Percentiles rank a stretch among this genome's conserved stretches.
phyloP scores from a whole-genome alignment of 2,113 vertebrate species.

The Pholis gunnellus region DNA sequence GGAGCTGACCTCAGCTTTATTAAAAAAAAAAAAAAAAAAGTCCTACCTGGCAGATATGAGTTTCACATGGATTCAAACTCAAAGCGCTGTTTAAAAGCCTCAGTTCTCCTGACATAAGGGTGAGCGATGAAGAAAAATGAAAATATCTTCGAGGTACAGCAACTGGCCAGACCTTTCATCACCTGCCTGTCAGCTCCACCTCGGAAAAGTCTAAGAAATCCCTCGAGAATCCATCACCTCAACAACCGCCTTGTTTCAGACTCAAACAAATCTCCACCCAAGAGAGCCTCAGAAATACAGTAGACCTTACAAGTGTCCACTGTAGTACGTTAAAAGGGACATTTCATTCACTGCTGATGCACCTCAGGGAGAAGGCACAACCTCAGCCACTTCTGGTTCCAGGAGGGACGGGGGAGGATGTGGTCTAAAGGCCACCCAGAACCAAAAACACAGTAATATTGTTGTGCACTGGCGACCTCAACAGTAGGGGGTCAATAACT shows the following conservation, averaged over 20 bases:
- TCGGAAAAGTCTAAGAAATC: constrained; percentile 28
- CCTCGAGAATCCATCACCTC: constrained; percentile 55
- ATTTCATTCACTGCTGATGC: not conserved
- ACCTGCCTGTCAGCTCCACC: constrained; percentile 58
- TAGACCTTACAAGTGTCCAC: constrained; percentile 18
- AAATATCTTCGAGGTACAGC: constrained; percentile 60
- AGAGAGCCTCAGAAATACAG: constrained; percentile 25
- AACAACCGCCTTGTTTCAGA: constrained; percentile 47
- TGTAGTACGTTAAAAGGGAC: constrained; percentile 21
- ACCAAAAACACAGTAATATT: constrained; percentile 15
- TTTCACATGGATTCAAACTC: constrained; percentile 54
- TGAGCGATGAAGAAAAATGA: constrained; percentile 58
- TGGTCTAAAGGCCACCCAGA: constrained; percentile 61
- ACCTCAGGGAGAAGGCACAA: constrained; percentile 19
- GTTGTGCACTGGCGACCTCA: constrained; percentile 19
- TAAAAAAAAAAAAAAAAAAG: not conserved
- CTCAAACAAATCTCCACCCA: constrained; percentile 49
- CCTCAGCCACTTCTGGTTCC: constrained; percentile 34
- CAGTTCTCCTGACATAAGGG: constrained; percentile 33
- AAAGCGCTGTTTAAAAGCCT: constrained; percentile 8
- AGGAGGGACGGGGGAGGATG: constrained; percentile 23
- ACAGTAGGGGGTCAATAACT: constrained; percentile 5
- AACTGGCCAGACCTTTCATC: constrained; percentile 58
- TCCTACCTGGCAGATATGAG: constrained; percentile 62
- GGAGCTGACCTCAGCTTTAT: constrained; percentile 69